Percentiles rank a stretch among this genome's conserved stretches.
Evolutionary conservation across 2,888 invertebrate genomes (phyloP).

Genomic region (Cosmopolites sordidus): DNA sequence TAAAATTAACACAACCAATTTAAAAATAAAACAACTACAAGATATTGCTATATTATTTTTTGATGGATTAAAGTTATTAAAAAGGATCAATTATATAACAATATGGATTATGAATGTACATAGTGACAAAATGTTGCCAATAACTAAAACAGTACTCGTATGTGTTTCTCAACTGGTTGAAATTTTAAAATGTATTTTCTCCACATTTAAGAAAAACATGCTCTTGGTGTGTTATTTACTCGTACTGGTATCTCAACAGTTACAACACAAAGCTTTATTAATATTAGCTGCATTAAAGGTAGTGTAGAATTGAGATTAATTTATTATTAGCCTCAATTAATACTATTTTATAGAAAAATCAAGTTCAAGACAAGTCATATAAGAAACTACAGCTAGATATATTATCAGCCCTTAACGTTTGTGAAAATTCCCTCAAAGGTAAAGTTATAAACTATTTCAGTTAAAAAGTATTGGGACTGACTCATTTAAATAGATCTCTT

Average conservation of each 20-base stretch:
- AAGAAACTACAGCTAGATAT: slow-evolving; percentile 65
- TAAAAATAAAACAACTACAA: slow-evolving; percentile 55
- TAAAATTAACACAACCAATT: slow-evolving; percentile 48
- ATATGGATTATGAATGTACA: slow-evolving; percentile 64
- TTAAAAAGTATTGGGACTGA: too few species aligned
- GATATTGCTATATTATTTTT: slow-evolving; percentile 54
- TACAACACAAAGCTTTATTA: slow-evolving; percentile 68
- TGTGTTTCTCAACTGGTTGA: slow-evolving; percentile 78
- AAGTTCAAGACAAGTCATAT: slow-evolving; percentile 58
- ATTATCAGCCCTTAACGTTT: slow-evolving; percentile 70
- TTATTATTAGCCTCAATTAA: too few species aligned
- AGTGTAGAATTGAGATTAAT: too few species aligned
- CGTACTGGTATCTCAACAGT: slow-evolving; percentile 74
- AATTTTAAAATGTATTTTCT: slow-evolving; percentile 71
- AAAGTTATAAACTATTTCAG: slow-evolving; percentile 9
- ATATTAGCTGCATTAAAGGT: slow-evolving; percentile 66
- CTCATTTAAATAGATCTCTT: too few species aligned
- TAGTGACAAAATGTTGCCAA: slow-evolving; percentile 67
- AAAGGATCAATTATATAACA: slow-evolving; percentile 50
- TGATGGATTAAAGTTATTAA: slow-evolving; percentile 49
- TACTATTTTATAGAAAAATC: slow-evolving; percentile 50
- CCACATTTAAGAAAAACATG: slow-evolving; percentile 64
- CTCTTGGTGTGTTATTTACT: slow-evolving; percentile 68
- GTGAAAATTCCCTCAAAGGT: slow-evolving; percentile 64
- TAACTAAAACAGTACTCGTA: slow-evolving; percentile 71